Conservation (phyloP, 2,797 vertebrate genomes). For the Tragelaphus eurycerus region DNA sequence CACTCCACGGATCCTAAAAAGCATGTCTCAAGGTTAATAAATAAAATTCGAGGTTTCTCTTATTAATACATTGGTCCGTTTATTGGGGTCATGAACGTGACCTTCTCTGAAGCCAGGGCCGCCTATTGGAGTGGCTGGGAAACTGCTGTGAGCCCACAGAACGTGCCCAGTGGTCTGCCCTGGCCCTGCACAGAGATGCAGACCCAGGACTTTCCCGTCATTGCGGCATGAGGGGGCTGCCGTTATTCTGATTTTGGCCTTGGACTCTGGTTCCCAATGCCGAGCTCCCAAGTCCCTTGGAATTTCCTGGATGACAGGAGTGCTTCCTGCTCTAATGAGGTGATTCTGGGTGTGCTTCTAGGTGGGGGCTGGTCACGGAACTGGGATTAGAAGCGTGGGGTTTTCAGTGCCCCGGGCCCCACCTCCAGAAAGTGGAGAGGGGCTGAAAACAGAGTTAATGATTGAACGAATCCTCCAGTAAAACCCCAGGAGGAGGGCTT, state of each 20-base stretch:
- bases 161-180: accelerated
- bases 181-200: neutral
- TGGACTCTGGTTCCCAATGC: neutral
- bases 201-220: accelerated
- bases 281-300: neutral
- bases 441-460: neutral
- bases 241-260: neutral
- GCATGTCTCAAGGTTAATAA: accelerated
- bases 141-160: neutral
- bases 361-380: neutral
- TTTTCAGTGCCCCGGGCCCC: neutral
- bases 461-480: accelerated
- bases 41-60: neutral
- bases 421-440: no score
- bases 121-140: accelerated
- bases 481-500: neutral
- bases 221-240: accelerated
- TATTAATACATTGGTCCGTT: accelerated
- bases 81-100: accelerated
- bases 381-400: neutral
- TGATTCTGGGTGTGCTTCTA: neutral
- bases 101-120: neutral
- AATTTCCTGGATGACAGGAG: neutral
- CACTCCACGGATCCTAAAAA: neutral
- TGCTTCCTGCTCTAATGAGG: neutral